Conservation (phyloP, 2,797 vertebrate species). For the Acestrorhynchus altus region DNA sequence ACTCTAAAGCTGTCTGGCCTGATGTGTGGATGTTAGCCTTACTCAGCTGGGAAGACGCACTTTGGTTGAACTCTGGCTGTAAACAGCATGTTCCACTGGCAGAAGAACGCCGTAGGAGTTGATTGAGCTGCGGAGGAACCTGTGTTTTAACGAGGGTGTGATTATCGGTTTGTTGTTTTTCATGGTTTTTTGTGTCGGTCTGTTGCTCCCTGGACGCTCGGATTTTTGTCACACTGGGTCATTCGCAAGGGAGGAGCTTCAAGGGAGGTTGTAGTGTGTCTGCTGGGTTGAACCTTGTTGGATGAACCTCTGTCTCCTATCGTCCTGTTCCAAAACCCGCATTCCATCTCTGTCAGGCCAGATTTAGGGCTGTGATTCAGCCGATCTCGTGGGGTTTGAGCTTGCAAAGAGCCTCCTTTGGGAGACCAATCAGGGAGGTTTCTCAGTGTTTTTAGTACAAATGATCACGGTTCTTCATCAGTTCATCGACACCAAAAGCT, state of each 20-base stretch:
- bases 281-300: background rate
- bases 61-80: background rate
- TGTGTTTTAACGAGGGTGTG: background rate
- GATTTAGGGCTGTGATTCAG: background rate
- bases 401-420: background rate
- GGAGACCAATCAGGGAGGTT: background rate
- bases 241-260: background rate
- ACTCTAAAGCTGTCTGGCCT: background rate
- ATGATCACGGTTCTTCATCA: background rate
- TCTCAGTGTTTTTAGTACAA: background rate
- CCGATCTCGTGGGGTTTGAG: background rate
- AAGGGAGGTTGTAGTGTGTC: background rate
- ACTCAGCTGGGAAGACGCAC: background rate
- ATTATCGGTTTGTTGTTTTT: background rate
- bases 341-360: constrained; percentile 20
- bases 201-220: background rate
- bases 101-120: background rate
- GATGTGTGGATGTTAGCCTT: background rate
- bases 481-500: too few relatives aligned
- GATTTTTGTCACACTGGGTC: background rate
- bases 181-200: background rate
- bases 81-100: background rate
- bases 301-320: background rate
- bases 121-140: background rate
- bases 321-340: background rate